Evolutionary conservation across 2,888 invertebrate species (phyloP), one percentile per base, ranked within the genome.

Genomic region (Helobdella robusta): DNA sequence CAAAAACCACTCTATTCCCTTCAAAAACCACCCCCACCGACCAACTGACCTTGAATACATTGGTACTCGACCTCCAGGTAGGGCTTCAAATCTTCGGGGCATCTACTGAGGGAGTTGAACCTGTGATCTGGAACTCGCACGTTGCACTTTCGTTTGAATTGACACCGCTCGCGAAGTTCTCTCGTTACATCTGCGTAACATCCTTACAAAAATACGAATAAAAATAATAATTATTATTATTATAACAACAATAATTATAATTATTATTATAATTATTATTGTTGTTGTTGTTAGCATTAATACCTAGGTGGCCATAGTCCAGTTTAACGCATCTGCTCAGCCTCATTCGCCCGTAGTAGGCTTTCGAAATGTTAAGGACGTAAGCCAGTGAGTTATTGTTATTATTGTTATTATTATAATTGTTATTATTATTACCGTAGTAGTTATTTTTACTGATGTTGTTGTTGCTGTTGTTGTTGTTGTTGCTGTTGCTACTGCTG

Each of bases 71-170:
- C 62, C 35, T 62, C 48, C 6, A 62, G 62, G 25, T 62, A 62
- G 20, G 62, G 50, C 34, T 62, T 62, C 5, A 62, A 35, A 34
- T 62, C 62, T 23, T 62, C 46, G 6, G 62, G 62, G 20, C 62
- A 62, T 2, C 50, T 48, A 8, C 20, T 50, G 23, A 62, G 50
- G 8, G 32, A 18, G 20, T 48, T 50, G n/a, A 62, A 34, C 50
- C 32, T 30, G 20, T 36, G 44, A 44, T 62, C 62, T 1, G 62
- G 62, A 4, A 62, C 62, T 11, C 62, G 20, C 1, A 62, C 44
- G 11, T 62, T 50, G 50, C 62, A 62, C 32, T 44, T 62, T 28
- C 50, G 28, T 20, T n/a, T 46, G 30, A 32, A 30, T 18, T 62
- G 32, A 20, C 62, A 62, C 20, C 46, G 2, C n/a, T 46, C 50